These are phyloP conservation scores for Chelonus formosanus DNA, from an alignment of 2,888 invertebrate species.

Conservation along the genomic window DNA sequence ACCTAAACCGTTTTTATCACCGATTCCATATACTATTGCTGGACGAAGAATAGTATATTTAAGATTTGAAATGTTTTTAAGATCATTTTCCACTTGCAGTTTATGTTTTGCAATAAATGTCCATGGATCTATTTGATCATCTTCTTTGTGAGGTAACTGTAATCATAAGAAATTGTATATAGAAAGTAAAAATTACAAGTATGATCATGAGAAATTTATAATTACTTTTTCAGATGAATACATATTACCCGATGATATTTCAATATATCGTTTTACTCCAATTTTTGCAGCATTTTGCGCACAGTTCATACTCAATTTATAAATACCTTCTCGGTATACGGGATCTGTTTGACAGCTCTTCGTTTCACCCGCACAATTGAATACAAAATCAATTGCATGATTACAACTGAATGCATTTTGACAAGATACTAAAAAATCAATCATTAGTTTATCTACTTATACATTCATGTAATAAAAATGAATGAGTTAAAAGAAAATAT, in stretches of 20 bases:
- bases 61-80: constrained; percentile 74
- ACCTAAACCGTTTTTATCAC: constrained; percentile 86
- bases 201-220: not conserved
- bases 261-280: constrained; percentile 77
- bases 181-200: not conserved
- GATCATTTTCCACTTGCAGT: constrained; percentile 80
- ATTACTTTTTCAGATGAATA: constrained; percentile 80
- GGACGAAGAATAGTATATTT: constrained; percentile 83
- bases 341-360: constrained; percentile 88
- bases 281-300: constrained; percentile 78
- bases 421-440: constrained; percentile 74
- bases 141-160: constrained; percentile 77
- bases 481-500: constrained; percentile 15
- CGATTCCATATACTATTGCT: constrained; percentile 86
- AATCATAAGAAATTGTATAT: constrained; percentile 28
- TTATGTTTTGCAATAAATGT: constrained; percentile 86
- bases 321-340: constrained; percentile 89
- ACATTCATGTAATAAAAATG: not conserved
- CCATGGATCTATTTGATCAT: constrained; percentile 83
- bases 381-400: constrained; percentile 78
- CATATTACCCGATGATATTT: constrained; percentile 86
- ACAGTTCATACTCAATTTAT: constrained; percentile 84
- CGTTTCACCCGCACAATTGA: constrained; percentile 93
- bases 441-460: not conserved
- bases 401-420: constrained; percentile 76